These are phyloP conservation scores for Danionella dracula DNA, from an alignment of 2,797 vertebrate species.

Conservation along the genomic window DNA sequence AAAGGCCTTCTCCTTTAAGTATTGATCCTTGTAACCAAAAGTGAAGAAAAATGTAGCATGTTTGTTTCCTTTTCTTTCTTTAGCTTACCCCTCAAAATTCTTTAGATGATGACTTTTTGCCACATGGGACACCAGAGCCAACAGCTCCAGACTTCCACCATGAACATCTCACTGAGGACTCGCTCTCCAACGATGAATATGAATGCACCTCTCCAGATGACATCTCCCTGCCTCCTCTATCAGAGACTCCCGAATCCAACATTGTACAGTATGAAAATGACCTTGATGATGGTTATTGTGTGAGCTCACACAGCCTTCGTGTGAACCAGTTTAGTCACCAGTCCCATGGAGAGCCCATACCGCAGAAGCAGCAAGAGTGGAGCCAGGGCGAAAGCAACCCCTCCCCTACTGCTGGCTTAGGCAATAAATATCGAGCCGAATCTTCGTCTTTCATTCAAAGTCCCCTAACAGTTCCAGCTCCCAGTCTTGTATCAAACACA, in stretches of 20 bases:
- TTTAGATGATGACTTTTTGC: slow-evolving; percentile 53
- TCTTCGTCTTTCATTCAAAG: slow-evolving; percentile 62
- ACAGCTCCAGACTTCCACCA: slow-evolving; percentile 58
- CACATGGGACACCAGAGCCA: slow-evolving; percentile 51
- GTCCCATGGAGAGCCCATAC: slow-evolving; percentile 45
- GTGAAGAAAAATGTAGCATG: too few species aligned
- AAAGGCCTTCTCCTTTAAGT: too few species aligned
- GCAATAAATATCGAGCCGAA: slow-evolving; percentile 60
- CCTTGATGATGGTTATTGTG: slow-evolving; percentile 68
- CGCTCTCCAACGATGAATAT: slow-evolving; percentile 78
- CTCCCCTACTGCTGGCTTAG: slow-evolving; percentile 50
- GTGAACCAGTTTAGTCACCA: slow-evolving; percentile 62
- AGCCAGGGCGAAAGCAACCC: slow-evolving; percentile 57
- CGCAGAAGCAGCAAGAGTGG: slow-evolving; percentile 48
- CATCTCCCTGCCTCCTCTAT: slow-evolving; percentile 85
- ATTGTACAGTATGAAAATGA: slow-evolving; percentile 76
- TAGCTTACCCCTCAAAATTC: slow-evolving; percentile 43
- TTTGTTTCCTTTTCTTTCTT: slow-evolving; percentile 44
- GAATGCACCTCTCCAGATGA: slow-evolving; percentile 86
- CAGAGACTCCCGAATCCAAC: slow-evolving; percentile 82
- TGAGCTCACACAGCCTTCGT: slow-evolving; percentile 66
- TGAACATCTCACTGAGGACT: slow-evolving; percentile 69
- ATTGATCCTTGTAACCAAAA: too few species aligned
- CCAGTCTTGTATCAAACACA: slow-evolving; percentile 54
- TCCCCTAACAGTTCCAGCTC: slow-evolving; percentile 57